phyloP scores from a whole-genome alignment of 2,797 vertebrate species.

The Amphiprion clarkii region DNA sequence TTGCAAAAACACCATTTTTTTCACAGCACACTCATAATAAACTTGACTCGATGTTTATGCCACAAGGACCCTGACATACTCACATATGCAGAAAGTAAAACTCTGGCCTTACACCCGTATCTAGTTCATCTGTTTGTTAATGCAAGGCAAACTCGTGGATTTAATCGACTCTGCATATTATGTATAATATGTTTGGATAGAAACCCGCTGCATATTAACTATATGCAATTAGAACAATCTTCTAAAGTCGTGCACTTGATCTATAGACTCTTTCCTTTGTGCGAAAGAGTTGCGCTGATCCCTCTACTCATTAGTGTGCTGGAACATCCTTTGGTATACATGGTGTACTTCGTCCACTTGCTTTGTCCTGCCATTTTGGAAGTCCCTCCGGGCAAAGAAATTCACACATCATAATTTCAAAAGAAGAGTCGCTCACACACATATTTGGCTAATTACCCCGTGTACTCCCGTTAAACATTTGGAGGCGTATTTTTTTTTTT shows the following conservation, averaged over 20 bases:
- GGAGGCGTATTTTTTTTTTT: conserved; percentile 55
- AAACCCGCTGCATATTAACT: conserved; percentile 39
- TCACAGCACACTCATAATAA: too few species aligned
- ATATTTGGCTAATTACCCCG: conserved; percentile 46
- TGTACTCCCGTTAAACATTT: conserved; percentile 34
- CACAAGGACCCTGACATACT: not conserved
- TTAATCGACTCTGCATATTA: conserved; percentile 13
- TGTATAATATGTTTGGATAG: conserved; percentile 25
- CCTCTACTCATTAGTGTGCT: conserved; percentile 51
- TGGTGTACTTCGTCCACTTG: conserved; percentile 29
- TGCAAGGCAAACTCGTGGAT: not conserved
- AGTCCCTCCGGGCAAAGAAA: conserved; percentile 26
- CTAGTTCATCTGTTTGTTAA: conserved; percentile 14
- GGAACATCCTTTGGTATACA: conserved; percentile 53
- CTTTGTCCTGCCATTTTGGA: conserved; percentile 29
- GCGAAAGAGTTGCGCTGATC: conserved; percentile 23
- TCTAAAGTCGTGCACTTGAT: conserved; percentile 42
- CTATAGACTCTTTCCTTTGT: conserved; percentile 31
- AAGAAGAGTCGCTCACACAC: conserved; percentile 46
- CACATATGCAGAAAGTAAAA: too few species aligned
- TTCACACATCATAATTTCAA: conserved; percentile 64
- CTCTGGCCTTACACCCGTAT: not conserved
- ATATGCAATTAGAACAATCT: conserved; percentile 52
- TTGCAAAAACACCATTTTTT: too few species aligned
- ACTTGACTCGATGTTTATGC: not conserved